Percentiles rank a stretch among this genome's conserved stretches.
Conservation (phyloP, 2,113 vertebrate species). For the Electrona antarctica region DNA sequence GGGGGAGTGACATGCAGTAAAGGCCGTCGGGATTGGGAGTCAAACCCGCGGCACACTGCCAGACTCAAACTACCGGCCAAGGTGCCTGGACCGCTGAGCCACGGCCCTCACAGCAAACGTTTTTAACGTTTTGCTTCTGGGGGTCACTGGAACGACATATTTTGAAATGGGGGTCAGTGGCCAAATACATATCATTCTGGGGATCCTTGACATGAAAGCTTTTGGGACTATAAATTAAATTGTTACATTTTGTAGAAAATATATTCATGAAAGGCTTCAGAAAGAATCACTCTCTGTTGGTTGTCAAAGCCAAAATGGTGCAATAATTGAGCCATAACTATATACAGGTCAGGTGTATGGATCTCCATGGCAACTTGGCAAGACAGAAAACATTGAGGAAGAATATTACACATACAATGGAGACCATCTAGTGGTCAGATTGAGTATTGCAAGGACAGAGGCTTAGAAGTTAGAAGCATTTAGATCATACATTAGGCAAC, state of each 20-base stretch:
- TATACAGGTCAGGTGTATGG: slow-evolving; percentile 13
- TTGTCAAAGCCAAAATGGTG: neutral
- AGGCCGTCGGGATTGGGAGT: too few relatives aligned
- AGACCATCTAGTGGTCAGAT: slow-evolving; percentile 57
- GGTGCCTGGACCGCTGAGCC: too few relatives aligned
- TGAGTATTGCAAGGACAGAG: neutral
- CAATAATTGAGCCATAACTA: neutral
- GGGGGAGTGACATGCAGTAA: too few relatives aligned
- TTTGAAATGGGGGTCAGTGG: too few relatives aligned
- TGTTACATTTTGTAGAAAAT: neutral
- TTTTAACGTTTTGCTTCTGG: too few relatives aligned
- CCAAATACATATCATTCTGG: too few relatives aligned
- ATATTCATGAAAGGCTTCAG: neutral
- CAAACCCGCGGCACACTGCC: too few relatives aligned
- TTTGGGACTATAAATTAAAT: too few relatives aligned
- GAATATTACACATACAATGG: neutral
- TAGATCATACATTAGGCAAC: neutral
- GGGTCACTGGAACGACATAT: too few relatives aligned
- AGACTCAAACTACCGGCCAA: too few relatives aligned
- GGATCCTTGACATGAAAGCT: too few relatives aligned
- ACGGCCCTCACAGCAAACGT: neutral
- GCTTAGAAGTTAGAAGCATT: neutral
- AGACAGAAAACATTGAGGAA: neutral
- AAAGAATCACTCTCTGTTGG: neutral
- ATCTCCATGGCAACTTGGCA: neutral